These are phyloP conservation scores for Gobio occitaniae DNA, from an alignment of 2,797 vertebrate species.

Conservation along the genomic window DNA sequence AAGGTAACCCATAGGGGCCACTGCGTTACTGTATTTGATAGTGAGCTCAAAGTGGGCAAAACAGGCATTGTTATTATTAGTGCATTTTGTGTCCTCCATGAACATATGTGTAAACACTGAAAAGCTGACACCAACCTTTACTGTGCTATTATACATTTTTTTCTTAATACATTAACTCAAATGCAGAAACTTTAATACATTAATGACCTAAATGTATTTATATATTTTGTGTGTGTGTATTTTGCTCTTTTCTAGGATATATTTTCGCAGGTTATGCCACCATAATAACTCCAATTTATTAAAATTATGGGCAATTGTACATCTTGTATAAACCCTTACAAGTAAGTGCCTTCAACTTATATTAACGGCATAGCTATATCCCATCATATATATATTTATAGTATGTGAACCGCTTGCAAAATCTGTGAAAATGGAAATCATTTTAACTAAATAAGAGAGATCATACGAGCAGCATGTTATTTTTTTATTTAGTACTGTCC, in stretches of 20 bases:
- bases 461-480: no score
- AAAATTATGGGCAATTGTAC: background rate
- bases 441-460: no score
- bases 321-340: background rate
- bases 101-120: conserved; percentile 18
- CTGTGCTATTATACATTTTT: background rate
- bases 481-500: no score
- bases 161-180: background rate
- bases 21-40: conserved; percentile 71
- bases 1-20: conserved; percentile 75
- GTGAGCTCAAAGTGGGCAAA: conserved; percentile 50
- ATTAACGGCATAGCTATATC: no score
- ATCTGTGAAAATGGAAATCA: no score
- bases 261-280: background rate
- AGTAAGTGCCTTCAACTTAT: background rate
- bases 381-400: no score
- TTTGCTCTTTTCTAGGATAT: background rate
- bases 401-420: no score
- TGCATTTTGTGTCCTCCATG: background rate
- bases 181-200: background rate
- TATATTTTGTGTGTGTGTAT: background rate
- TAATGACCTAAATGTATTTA: background rate
- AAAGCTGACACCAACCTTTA: background rate
- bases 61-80: background rate
- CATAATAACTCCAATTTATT: background rate